A percentile compares a stretch with the other conserved stretches of the same genome.
Conservation (phyloP, 2,113 vertebrate species). For the Myotis lucifugus region DNA sequence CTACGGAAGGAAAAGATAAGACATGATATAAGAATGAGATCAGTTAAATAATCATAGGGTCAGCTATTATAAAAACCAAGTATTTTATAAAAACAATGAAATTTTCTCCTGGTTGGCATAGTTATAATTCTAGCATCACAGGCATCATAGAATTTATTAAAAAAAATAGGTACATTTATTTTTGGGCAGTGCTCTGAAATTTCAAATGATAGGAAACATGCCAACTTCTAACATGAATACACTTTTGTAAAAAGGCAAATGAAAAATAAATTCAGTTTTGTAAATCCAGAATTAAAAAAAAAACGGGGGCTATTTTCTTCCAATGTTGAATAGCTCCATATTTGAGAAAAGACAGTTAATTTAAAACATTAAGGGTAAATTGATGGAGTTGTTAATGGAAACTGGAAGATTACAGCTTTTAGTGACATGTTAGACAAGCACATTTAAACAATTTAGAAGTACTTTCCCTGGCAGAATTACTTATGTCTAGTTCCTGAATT, state of each 20-base stretch:
- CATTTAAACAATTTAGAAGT: constrained; percentile 72
- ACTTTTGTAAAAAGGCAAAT: constrained; percentile 44
- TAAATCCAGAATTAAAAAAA: constrained; percentile 35
- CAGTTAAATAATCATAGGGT: neutral
- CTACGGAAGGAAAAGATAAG: neutral
- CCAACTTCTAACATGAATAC: constrained; percentile 26
- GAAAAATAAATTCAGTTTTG: constrained; percentile 40
- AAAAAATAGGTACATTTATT: constrained; percentile 29
- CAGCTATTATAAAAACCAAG: neutral
- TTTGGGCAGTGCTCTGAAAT: constrained; percentile 24
- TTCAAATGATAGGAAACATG: constrained; percentile 56
- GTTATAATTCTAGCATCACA: neutral
- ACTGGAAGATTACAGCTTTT: constrained; percentile 74
- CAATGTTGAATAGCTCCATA: constrained; percentile 33
- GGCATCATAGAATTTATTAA: neutral
- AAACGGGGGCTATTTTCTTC: constrained; percentile 27
- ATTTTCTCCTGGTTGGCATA: neutral
- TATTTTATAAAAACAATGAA: constrained; percentile 19
- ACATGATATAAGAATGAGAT: neutral
- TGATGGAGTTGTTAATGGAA: constrained; percentile 64
- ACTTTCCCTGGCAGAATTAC: neutral
- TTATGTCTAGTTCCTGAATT: constrained; percentile 58
- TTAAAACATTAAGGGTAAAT: constrained; percentile 69
- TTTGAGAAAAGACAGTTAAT: constrained; percentile 66
- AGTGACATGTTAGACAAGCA: constrained; percentile 68